Evolutionary conservation across 2,888 invertebrate species (phyloP).

Genomic region (Sminthurinus aureus): DNA sequence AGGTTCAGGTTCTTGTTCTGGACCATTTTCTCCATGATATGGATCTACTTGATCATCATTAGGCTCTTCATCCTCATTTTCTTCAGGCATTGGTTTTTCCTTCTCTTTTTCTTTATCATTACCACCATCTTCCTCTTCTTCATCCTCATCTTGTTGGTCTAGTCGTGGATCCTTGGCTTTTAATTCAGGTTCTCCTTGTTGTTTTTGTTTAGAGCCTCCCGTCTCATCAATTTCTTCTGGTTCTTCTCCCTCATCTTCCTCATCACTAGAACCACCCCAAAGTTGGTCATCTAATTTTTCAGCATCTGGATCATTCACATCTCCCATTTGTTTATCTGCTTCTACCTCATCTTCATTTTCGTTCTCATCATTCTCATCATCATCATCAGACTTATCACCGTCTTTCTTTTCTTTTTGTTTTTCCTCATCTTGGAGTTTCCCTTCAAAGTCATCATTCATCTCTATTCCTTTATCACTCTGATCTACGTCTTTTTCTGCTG

Average conservation of each 20-base stretch:
- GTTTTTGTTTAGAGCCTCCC: constrained; percentile 48
- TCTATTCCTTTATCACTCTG: constrained; percentile 93
- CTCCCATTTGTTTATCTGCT: constrained; percentile 95
- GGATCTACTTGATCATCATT: constrained; percentile 70
- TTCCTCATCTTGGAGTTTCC: constrained; percentile 78
- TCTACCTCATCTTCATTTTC: constrained; percentile 71
- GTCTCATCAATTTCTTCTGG: constrained; percentile 64
- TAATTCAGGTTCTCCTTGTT: constrained; percentile 69
- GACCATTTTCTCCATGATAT: constrained; percentile 79
- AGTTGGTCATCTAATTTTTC: constrained; percentile 72
- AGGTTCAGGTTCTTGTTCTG: constrained; percentile 82
- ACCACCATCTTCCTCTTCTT: constrained; percentile 58
- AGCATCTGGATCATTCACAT: constrained; percentile 80
- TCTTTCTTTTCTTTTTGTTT: constrained; percentile 69
- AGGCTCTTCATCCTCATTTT: constrained; percentile 68
- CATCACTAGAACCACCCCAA: constrained; percentile 75
- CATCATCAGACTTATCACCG: constrained; percentile 65
- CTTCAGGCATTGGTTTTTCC: constrained; percentile 63
- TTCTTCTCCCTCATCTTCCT: constrained; percentile 72
- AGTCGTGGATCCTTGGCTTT: constrained; percentile 60
- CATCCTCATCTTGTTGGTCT: constrained; percentile 64
- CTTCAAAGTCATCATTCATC: constrained; percentile 96
- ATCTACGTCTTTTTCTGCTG: constrained; percentile 72
- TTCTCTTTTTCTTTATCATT: constrained; percentile 61
- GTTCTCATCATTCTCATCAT: constrained; percentile 34